Base-by-base conservation (phyloP, 2,888 invertebrate genomes). In the Parnassius smintheus region DNA sequence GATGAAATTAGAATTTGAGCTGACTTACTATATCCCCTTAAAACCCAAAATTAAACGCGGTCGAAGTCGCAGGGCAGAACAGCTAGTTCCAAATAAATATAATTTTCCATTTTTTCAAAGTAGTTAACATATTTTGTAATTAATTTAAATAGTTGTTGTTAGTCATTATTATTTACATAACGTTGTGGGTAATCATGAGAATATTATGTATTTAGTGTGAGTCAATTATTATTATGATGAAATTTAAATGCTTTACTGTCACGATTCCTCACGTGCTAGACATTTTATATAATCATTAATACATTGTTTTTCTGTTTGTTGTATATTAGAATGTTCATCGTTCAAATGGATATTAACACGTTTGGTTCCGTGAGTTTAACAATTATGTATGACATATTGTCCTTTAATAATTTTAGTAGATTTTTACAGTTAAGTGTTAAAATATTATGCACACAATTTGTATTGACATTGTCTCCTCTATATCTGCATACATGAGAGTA, bases 131-230 rank as follows among this genome's bases (percentile, higher is more conserved):
- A 58, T 62, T 59, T 63, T 55, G 55, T 59, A 63, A 63, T 2
- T 59, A 35, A 55, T 55, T 51, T 44, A 49, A 54, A 50, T 7
- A 45, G 22, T 13, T 41, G 55, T 9, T 56, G 12, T 59, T 63
- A 63, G 58, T 62, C 50, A 55, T n/a, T 55, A 41, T 22, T 50
- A 59, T 59, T 63, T 63, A 54, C 50, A 63, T 63, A 63, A 63
- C 13, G 35, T 49, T 3, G 46, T 18, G 13, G 42, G 48, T 50
- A 49, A 51, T 51, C 44, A 48, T 56, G 42, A 44, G 7, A 7
- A 35, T 35, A 35, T 35, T 35, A 57, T 58, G 41, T 45, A 51
- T 50, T 35, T 52, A 45, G 55, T 42, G 35, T 64, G 60, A 56
- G 52, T 49, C 56, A 53, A n/a, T n/a, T n/a, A n/a, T n/a, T 53